A percentile compares a stretch with the other conserved stretches of the same genome.
phyloP scores from a whole-genome alignment of 2,888 invertebrate genomes.

The Clostera curtula region DNA sequence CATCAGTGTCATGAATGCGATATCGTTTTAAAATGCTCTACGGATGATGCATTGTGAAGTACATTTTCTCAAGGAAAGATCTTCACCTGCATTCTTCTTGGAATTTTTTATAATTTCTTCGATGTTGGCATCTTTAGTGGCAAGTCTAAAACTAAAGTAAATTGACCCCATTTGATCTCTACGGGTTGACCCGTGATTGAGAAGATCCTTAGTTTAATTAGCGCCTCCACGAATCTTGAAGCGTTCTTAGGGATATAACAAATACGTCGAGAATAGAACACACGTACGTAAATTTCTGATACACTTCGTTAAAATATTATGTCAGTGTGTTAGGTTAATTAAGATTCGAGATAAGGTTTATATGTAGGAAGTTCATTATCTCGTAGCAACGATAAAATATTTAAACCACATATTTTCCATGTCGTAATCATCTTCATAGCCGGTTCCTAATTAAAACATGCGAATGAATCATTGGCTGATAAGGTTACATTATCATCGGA shows the following conservation, averaged over 20 bases:
- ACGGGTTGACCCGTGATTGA: slow-evolving; percentile 26
- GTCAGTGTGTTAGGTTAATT: too few species aligned
- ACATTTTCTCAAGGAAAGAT: too few species aligned
- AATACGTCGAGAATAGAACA: not conserved
- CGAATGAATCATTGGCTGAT: slow-evolving; percentile 6
- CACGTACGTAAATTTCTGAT: not conserved
- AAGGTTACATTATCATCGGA: slow-evolving; percentile 4
- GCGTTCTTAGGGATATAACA: not conserved
- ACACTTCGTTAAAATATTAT: not conserved
- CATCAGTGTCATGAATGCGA: too few species aligned
- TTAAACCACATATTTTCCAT: too few species aligned
- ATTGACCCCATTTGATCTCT: slow-evolving; percentile 29
- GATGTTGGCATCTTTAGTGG: not conserved
- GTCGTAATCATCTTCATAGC: too few species aligned
- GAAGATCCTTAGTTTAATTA: slow-evolving; percentile 22
- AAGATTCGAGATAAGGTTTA: too few species aligned
- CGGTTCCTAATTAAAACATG: slow-evolving; percentile 4
- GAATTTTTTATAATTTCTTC: not conserved
- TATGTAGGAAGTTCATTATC: too few species aligned
- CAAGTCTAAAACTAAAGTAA: slow-evolving; percentile 11
- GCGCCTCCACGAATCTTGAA: slow-evolving; percentile 10
- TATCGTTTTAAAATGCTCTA: too few species aligned
- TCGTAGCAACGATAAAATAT: too few species aligned
- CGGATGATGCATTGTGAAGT: too few species aligned
- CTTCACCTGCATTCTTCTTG: too few species aligned